Evolutionary conservation across 1,140 invertebrate species (phyloP), one percentile per base, ranked within the genome.

Genomic region (Zaprionus ghesquierei): DNA sequence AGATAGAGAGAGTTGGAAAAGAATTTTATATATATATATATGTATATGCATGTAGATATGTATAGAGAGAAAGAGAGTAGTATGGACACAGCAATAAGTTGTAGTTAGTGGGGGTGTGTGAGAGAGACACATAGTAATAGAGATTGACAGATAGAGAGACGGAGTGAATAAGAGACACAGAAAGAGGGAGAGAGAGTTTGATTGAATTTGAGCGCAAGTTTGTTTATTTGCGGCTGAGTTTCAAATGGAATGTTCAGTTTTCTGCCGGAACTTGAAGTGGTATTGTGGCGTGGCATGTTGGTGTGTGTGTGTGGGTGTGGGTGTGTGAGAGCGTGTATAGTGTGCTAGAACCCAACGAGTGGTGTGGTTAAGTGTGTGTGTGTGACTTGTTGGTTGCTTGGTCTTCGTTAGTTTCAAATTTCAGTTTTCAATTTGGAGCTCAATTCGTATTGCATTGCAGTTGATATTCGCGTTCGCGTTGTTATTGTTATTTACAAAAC

Each of bases 401-500:
- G 59, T 66, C 64, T 64, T 64, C 63, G 71, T 69, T 63, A 35
- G 66, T 80, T 79, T 76, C 59, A 56, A 69, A 69, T 62, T 54
- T 49, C 31, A 72, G 20, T 25, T 51, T 80, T 73, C 51, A 64
- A 71, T 63, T 76, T 75, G 22, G 44, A 54, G 58, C 58, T 71
- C 60, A 65, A 65, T 79, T 84, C 70, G 66, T 33, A 29, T 63
- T 64, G 55, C 41, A 59, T 41, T 38, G 46, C 62, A 46, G 25
- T 70, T 31, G 64, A 49, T 69, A 38, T n/a, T 68, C 35, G 35
- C 35, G 35, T 15, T 53, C 60, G 49, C 15, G 18, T 33, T 61
- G 12, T 64, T 61, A 8, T 55, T 44, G 10, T 72, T 89, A 89
- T 91, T 74, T 91, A 91, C 89, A 91, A 91, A 90, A 91, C 73